These are phyloP conservation scores for Eristalis intricaria DNA, from an alignment of 2,888 invertebrate genomes.

Conservation along the genomic window DNA sequence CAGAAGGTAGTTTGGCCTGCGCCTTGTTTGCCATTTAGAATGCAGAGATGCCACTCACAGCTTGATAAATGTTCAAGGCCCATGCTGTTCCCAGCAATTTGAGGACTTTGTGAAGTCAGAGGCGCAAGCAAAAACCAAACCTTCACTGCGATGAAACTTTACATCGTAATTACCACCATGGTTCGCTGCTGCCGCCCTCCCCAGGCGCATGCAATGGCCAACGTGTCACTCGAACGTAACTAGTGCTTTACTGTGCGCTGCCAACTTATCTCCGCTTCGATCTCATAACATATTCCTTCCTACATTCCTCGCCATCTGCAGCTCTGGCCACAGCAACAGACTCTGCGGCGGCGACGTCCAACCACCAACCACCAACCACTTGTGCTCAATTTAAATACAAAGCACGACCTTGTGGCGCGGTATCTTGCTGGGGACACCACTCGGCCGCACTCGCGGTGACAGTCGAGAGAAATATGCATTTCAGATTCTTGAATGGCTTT, in stretches of 20 bases:
- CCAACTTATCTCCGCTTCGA: not conserved
- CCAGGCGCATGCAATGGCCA: not conserved
- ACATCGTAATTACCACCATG: not conserved
- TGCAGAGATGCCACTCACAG: too few species aligned
- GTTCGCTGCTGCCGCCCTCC: not conserved
- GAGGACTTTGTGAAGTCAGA: not conserved
- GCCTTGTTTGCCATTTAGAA: too few species aligned
- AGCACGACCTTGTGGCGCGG: constrained; percentile 28
- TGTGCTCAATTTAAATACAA: constrained; percentile 35
- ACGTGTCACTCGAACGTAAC: not conserved
- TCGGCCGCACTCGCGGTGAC: not conserved
- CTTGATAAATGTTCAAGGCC: too few species aligned
- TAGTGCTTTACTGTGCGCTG: not conserved
- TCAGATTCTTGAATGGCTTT: constrained; percentile 26
- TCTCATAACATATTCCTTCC: constrained; percentile 23
- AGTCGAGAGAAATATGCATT: constrained; percentile 20
- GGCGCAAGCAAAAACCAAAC: not conserved
- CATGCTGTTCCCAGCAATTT: not conserved
- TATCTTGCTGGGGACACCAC: not conserved
- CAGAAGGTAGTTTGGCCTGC: too few species aligned
- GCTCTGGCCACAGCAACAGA: constrained; percentile 9
- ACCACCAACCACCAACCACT: not conserved
- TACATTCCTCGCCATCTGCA: constrained; percentile 4
- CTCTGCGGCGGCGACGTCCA: constrained; percentile 8
- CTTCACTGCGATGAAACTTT: not conserved